These are phyloP conservation scores for Criorhina ranunculi DNA, from an alignment of 2,888 invertebrate species.

Conservation along the genomic window DNA sequence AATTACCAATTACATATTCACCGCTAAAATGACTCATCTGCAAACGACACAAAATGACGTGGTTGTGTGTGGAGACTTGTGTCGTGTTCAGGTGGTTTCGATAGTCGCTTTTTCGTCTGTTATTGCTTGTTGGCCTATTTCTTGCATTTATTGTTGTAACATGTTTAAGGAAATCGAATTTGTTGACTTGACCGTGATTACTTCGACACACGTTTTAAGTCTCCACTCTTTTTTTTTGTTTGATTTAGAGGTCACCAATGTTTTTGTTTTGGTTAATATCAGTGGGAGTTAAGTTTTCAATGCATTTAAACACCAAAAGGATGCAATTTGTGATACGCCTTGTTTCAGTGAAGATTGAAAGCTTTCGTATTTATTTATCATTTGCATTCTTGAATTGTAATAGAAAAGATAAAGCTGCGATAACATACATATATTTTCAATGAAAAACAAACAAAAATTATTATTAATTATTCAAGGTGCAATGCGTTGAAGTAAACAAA, in stretches of 20 bases:
- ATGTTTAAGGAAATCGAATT: slow-evolving; percentile 13
- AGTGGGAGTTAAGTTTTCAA: neutral
- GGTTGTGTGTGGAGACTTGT: neutral
- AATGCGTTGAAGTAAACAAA: slow-evolving; percentile 4
- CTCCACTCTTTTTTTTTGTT: neutral
- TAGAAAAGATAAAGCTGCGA: neutral
- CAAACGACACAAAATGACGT: neutral
- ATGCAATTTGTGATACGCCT: slow-evolving; percentile 24
- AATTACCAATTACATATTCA: slow-evolving; percentile 29
- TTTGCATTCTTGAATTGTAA: neutral
- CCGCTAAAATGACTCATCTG: slow-evolving; percentile 45
- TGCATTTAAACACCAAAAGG: slow-evolving; percentile 10
- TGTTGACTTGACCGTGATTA: slow-evolving; percentile 29
- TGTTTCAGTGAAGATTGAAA: too few relatives aligned
- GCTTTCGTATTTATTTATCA: neutral
- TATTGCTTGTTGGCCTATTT: slow-evolving; percentile 39
- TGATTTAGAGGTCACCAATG: slow-evolving; percentile 5
- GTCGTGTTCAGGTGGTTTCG: neutral
- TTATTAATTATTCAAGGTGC: slow-evolving; percentile 11
- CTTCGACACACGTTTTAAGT: slow-evolving; percentile 9
- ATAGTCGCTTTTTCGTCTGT: slow-evolving; percentile 4
- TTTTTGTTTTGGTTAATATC: slow-evolving; percentile 14
- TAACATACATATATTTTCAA: neutral
- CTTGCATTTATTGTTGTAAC: slow-evolving; percentile 11
- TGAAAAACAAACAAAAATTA: slow-evolving; percentile 5